Evolutionary conservation across 2,888 invertebrate genomes (phyloP), one percentile per base, ranked within the genome.

Genomic region (Drosophila monieri): DNA sequence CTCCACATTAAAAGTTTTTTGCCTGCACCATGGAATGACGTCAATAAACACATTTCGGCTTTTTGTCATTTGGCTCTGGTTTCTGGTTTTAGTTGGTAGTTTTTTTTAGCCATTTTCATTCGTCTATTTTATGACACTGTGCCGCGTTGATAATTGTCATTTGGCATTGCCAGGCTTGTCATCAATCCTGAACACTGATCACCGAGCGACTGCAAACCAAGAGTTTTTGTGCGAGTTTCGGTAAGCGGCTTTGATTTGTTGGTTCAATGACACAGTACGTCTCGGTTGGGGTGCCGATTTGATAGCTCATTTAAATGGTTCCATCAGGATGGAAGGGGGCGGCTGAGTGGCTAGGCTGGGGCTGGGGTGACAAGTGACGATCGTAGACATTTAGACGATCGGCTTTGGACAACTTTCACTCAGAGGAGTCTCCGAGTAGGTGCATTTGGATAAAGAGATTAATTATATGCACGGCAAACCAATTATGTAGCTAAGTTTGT

Each of bases 221-320:
- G 60, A 73, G 65, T 78, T 76, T 80, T 75, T 77, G 52, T 54
- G 55, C 52, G 61, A 37, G 52, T 73, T 70, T 68, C 61, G 62
- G 55, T 85, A 81, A 81, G 85, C 76, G 72, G 81, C 83, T 81
- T 87, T 81, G 71, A 76, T 75, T 72, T 81, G 57, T 58, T 80
- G 59, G 81, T 87, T 81, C 81, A 81, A 85, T 85, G 81, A 81
- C 81, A 85, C 56, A 49, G 18, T 23, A 27, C 15, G 25, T n/a
- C 18, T 32, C 37, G 27, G 55, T 48, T 54, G 62, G 62, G 81
- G 88, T 80, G 80, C 74, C 78, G 78, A 85, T 76, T 81, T 85
- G 88, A 87, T 87, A 53, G 76, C 85, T 87, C 72, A 81, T 87
- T 87, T 81, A 85, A 87, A 87, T 87, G 54, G 72, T 46, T 52